phyloP scores from a whole-genome alignment of 1,140 invertebrate genomes.

The Eueides isabella region DNA sequence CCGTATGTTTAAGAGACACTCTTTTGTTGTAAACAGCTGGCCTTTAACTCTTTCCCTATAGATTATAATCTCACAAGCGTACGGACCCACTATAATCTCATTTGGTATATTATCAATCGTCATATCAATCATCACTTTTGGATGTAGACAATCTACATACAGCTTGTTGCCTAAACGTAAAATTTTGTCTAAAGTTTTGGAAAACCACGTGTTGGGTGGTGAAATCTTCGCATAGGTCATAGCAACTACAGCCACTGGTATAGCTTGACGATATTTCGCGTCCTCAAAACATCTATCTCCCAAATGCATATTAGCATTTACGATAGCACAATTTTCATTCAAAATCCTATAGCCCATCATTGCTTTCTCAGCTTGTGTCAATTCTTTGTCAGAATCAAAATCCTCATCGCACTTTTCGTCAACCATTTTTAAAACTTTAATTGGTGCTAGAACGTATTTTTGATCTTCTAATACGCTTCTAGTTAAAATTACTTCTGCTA shows the following conservation, averaged over 20 bases:
- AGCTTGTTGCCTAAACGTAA: constrained; percentile 81
- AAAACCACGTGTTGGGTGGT: constrained; percentile 81
- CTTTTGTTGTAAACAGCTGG: constrained; percentile 76
- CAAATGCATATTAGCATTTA: constrained; percentile 82
- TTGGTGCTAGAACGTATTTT: constrained; percentile 77
- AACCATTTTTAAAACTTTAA: constrained; percentile 77
- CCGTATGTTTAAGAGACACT: constrained; percentile 73
- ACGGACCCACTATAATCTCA: constrained; percentile 80
- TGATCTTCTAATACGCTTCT: constrained; percentile 78
- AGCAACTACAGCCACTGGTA: constrained; percentile 77
- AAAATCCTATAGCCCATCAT: constrained; percentile 80
- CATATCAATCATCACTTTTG: constrained; percentile 73
- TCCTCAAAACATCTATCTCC: constrained; percentile 82
- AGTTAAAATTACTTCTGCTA: constrained; percentile 78
- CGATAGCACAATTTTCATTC: constrained; percentile 80
- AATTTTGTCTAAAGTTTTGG: constrained; percentile 82
- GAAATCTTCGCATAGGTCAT: constrained; percentile 83
- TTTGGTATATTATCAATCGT: constrained; percentile 81
- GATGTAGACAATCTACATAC: constrained; percentile 72
- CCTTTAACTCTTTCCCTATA: constrained; percentile 79
- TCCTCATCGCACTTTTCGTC: constrained; percentile 75
- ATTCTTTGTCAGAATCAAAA: constrained; percentile 72
- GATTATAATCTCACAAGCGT: constrained; percentile 81
- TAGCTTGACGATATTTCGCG: constrained; percentile 78
- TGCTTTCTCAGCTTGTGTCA: constrained; percentile 72